These are phyloP conservation scores for Oxystoma pomonae DNA, from an alignment of 2,888 invertebrate genomes.

Conservation along the genomic window DNA sequence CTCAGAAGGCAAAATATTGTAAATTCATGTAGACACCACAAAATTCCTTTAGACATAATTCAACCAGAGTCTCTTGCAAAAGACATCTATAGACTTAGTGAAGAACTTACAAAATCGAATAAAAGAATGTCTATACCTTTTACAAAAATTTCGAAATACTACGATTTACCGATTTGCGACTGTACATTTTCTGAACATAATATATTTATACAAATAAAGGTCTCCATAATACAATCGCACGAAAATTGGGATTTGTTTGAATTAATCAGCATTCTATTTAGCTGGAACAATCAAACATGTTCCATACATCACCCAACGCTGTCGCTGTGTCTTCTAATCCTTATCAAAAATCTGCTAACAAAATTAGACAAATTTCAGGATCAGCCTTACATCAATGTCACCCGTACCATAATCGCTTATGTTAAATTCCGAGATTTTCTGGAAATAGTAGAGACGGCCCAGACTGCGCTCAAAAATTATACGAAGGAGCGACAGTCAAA, in stretches of 20 bases:
- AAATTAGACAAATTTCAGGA: background rate
- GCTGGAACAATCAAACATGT: background rate
- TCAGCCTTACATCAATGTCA: too few relatives aligned
- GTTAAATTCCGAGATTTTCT: too few relatives aligned
- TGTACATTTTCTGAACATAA: background rate
- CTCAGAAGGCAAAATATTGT: conserved; percentile 9
- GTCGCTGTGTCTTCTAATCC: background rate
- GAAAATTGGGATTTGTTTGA: background rate
- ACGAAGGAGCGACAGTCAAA: background rate
- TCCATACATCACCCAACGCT: background rate
- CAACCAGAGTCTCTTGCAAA: background rate
- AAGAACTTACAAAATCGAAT: too few relatives aligned
- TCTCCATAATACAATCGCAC: background rate
- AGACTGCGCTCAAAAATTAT: background rate
- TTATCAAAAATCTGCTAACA: background rate
- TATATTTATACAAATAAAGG: background rate
- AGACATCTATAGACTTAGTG: background rate
- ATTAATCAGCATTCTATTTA: background rate
- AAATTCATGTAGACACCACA: conserved; percentile 18
- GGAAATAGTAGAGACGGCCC: background rate
- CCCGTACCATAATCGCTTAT: too few relatives aligned
- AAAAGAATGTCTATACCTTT: too few relatives aligned
- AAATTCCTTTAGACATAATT: conserved; percentile 11
- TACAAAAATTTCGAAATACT: too few relatives aligned
- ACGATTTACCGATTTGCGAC: conserved; percentile 1